These are phyloP conservation scores for Cerastis leucographa DNA, from an alignment of 2,888 invertebrate genomes.

Conservation along the genomic window DNA sequence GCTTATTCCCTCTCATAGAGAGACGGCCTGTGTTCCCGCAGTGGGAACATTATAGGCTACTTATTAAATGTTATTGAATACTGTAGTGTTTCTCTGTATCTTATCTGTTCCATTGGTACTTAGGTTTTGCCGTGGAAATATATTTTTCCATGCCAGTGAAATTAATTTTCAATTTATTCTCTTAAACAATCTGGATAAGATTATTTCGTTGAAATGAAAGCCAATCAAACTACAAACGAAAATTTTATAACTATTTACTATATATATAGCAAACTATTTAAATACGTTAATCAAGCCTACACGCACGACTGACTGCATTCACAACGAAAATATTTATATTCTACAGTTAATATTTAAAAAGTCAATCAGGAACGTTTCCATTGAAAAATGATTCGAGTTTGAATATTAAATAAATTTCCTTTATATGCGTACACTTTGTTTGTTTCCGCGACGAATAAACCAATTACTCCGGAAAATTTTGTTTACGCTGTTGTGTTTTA, in stretches of 20 bases:
- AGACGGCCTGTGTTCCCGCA: neutral
- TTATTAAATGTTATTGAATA: neutral
- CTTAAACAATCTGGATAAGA: neutral
- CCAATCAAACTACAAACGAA: neutral
- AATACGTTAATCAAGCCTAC: slow-evolving; percentile 10
- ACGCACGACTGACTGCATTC: slow-evolving; percentile 26
- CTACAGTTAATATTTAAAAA: slow-evolving; percentile 57
- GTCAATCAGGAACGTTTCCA: slow-evolving; percentile 57
- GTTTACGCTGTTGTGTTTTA: slow-evolving; percentile 54
- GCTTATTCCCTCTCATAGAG: neutral
- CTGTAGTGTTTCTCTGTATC: neutral
- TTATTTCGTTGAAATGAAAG: neutral
- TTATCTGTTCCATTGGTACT: neutral
- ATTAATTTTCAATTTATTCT: neutral
- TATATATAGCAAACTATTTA: slow-evolving; percentile 17
- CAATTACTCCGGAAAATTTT: slow-evolving; percentile 53
- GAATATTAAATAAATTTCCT: slow-evolving; percentile 66
- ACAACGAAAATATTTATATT: slow-evolving; percentile 29
- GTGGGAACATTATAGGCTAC: neutral
- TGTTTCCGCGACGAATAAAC: slow-evolving; percentile 54
- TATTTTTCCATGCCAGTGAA: neutral
- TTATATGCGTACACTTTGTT: slow-evolving; percentile 55
- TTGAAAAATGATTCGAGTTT: slow-evolving; percentile 58
- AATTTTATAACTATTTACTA: slow-evolving; percentile 1
- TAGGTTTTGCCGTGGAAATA: too few species aligned